A percentile compares a stretch with the other conserved stretches of the same genome.
These are phyloP conservation scores for Drosophila longiperda DNA, from an alignment of 2,888 invertebrate genomes.

Conservation along the genomic window DNA sequence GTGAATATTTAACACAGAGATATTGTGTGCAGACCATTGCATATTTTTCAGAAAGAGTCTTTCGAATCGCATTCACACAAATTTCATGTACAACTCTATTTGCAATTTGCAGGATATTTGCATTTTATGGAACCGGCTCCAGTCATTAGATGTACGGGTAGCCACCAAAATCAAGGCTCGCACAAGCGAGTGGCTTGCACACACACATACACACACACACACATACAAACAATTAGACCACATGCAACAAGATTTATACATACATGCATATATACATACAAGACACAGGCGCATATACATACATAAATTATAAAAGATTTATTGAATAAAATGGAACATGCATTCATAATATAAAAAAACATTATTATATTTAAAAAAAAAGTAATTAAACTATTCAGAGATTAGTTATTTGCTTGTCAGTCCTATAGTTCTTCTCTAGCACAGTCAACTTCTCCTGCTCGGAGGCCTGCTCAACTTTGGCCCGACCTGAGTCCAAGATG, in stretches of 20 bases:
- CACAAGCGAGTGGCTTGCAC: constrained; percentile 1
- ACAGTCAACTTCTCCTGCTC: constrained; percentile 27
- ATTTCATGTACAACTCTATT: constrained; percentile 11
- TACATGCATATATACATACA: constrained; percentile 37
- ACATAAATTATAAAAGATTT: constrained; percentile 64
- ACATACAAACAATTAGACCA: constrained; percentile 17
- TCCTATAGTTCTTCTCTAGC: background rate
- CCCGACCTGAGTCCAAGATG: constrained; percentile 49
- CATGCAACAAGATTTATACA: constrained; percentile 39
- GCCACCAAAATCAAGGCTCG: constrained; percentile 16
- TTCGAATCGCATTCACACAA: constrained; percentile 35
- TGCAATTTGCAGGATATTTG: constrained; percentile 30
- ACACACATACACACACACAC: constrained; percentile 21
- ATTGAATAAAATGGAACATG: constrained; percentile 74
- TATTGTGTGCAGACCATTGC: constrained; percentile 32
- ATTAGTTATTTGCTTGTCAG: constrained; percentile 1
- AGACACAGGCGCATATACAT: constrained; percentile 47
- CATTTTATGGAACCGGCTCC: constrained; percentile 28
- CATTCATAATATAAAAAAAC: constrained; percentile 50
- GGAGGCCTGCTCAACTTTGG: constrained; percentile 28
- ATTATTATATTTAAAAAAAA: too few relatives aligned
- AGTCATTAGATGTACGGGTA: constrained; percentile 42
- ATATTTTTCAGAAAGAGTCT: constrained; percentile 39
- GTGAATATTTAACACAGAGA: constrained; percentile 29
- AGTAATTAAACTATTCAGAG: constrained; percentile 1